Evolutionary conservation across 2,113 vertebrate genomes (phyloP), one percentile per base, ranked within the genome.

Genomic region (Pomatostomus ruficeps): DNA sequence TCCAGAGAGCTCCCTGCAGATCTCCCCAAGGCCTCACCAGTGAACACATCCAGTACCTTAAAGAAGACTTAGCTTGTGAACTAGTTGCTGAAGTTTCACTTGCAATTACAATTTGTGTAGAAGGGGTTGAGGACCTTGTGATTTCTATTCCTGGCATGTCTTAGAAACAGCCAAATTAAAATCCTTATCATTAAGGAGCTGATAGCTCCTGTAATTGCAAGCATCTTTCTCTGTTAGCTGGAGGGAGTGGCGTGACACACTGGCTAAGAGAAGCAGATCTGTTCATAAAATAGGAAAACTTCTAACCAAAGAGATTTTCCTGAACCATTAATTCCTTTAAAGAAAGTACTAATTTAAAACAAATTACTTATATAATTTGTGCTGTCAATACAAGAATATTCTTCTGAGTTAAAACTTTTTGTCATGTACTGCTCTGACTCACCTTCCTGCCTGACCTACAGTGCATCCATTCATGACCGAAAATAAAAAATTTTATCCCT

Each of bases 141-240:
- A 91, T 97, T 95, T 95, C 78, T 86, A 95, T 84, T 92, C 86
- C 65, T 15, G 71, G 55, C 68, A 28, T 46, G 48, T 71, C 59
- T 95, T 85, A 71, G 78, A 92, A 94, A n/a, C 45, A 67, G 36
- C n/a, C 75, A 95, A 82, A 92, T 93, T 95, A 93, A 95, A 96
- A 95, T 75, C 85, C 75, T 94, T 86, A 84, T 88, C 71, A 88
- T 92, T 90, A 94, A 91, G 63, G 66, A 79, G 79, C 72, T 88
- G 88, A 93, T 88, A 87, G 80, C 72, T 96, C 66, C 89, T 49
- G 13, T 90, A 95, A 95, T 89, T 77, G 20, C 57, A 57, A 77
- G 55, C 66, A 82, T 94, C 48, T 57, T 70, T 78, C 71, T 86
- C 48, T 71, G 70, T 65, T 91, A 88, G 87, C 75, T 81, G 62